These are phyloP conservation scores for Agapornis roseicollis DNA, from an alignment of 2,113 vertebrate genomes.

Conservation along the genomic window DNA sequence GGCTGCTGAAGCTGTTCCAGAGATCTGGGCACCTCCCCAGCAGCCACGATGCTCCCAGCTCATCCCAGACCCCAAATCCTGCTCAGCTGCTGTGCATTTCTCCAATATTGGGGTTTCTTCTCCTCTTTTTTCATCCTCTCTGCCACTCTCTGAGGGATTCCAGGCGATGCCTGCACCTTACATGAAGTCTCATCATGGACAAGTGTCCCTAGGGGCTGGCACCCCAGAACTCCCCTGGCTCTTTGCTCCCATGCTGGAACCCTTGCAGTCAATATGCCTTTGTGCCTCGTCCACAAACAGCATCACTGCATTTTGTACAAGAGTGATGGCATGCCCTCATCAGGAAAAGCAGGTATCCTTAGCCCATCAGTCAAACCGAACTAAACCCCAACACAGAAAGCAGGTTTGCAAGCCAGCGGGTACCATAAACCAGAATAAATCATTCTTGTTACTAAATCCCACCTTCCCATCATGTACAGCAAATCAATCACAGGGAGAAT, in stretches of 20 bases:
- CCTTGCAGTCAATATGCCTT: not conserved
- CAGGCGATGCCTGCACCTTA: not conserved
- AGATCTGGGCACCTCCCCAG: not conserved
- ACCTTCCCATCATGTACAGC: not conserved
- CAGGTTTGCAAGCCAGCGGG: not conserved
- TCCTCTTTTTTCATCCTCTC: not conserved
- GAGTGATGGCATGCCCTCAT: not conserved
- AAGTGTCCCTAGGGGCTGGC: not conserved
- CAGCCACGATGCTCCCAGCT: not conserved
- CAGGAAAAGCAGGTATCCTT: not conserved
- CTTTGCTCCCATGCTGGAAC: not conserved
- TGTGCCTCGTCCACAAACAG: not conserved
- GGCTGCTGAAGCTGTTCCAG: not conserved
- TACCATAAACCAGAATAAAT: not conserved
- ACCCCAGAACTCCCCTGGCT: not conserved
- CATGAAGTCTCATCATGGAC: not conserved
- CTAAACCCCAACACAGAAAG: not conserved
- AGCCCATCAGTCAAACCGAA: not conserved
- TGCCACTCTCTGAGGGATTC: not conserved
- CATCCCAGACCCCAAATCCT: not conserved
- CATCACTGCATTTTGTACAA: not conserved
- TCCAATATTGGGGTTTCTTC: not conserved
- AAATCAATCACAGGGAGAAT: not conserved
- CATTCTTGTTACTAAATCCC: not conserved
- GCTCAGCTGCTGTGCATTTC: not conserved